A percentile compares a stretch with the other conserved stretches of the same genome.
These are phyloP conservation scores for Torymus tubicola DNA, from an alignment of 2,888 invertebrate genomes.

Conservation along the genomic window DNA sequence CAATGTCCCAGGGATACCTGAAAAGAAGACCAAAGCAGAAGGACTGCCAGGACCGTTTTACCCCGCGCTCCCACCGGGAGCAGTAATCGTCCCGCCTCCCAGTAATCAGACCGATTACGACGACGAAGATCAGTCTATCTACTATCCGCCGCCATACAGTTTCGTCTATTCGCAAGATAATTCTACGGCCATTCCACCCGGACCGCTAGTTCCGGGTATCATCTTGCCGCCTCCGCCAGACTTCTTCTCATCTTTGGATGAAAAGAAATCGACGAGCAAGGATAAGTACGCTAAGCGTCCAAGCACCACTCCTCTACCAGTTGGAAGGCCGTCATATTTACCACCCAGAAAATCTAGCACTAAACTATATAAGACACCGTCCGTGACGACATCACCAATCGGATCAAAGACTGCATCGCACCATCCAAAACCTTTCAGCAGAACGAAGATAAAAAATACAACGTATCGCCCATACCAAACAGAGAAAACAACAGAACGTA, in stretches of 20 bases:
- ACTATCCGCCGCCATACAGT: slow-evolving; percentile 94
- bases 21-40: slow-evolving; percentile 79
- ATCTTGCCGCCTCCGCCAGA: slow-evolving; percentile 92
- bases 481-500: slow-evolving; percentile 57
- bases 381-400: slow-evolving; percentile 46
- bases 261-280: slow-evolving; percentile 67
- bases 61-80: slow-evolving; percentile 81
- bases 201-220: slow-evolving; percentile 92
- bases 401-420: slow-evolving; percentile 64
- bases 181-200: slow-evolving; percentile 86
- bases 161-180: slow-evolving; percentile 90
- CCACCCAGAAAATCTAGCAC: slow-evolving; percentile 66
- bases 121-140: slow-evolving; percentile 94
- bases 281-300: slow-evolving; percentile 55
- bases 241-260: slow-evolving; percentile 86
- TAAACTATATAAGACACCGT: slow-evolving; percentile 64
- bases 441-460: slow-evolving; percentile 47
- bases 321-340: slow-evolving; percentile 61
- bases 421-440: slow-evolving; percentile 45
- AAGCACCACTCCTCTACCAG: slow-evolving; percentile 59
- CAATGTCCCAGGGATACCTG: slow-evolving; percentile 63
- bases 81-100: slow-evolving; percentile 78
- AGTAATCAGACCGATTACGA: slow-evolving; percentile 85
- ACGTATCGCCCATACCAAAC: slow-evolving; percentile 49
- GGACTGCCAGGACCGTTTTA: slow-evolving; percentile 72